phyloP scores from a whole-genome alignment of 2,888 invertebrate genomes.

The Crossocerus cetratus region DNA sequence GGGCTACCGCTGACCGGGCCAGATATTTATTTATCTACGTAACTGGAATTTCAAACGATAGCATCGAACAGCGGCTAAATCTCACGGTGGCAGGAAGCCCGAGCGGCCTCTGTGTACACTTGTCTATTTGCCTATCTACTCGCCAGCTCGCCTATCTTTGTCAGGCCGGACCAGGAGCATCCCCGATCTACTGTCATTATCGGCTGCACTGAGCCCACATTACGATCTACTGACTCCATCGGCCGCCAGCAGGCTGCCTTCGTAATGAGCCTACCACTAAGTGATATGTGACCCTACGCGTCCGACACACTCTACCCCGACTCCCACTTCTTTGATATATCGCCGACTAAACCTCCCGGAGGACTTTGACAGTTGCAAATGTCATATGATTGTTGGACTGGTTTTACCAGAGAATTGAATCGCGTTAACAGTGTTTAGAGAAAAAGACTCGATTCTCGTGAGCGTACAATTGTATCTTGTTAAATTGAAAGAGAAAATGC shows the following conservation, averaged over 20 bases:
- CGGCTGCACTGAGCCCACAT: conserved; percentile 19
- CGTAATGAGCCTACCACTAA: background rate
- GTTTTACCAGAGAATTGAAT: too few relatives aligned
- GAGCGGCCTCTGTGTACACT: too few relatives aligned
- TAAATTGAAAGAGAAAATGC: background rate
- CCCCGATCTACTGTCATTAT: conserved; percentile 21
- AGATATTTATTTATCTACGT: background rate
- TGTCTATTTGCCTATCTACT: conserved; percentile 12
- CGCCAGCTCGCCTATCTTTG: background rate
- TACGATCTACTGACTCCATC: conserved; percentile 1
- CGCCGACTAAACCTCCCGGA: too few relatives aligned
- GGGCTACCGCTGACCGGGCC: background rate
- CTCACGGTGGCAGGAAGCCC: background rate
- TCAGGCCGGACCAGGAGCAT: background rate
- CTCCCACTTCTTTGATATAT: too few relatives aligned
- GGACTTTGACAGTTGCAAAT: too few relatives aligned
- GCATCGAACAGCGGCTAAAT: background rate
- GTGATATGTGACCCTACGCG: background rate
- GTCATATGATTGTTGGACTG: too few relatives aligned
- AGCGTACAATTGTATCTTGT: background rate
- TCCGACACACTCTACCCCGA: too few relatives aligned
- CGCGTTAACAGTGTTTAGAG: too few relatives aligned
- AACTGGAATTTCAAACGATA: background rate
- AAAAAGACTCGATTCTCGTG: background rate
- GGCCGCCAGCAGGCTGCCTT: background rate